A percentile compares a stretch with the other conserved stretches of the same genome.
Evolutionary conservation across 2,113 vertebrate genomes (phyloP).

Genomic region (Oncorhynchus gorbuscha): DNA sequence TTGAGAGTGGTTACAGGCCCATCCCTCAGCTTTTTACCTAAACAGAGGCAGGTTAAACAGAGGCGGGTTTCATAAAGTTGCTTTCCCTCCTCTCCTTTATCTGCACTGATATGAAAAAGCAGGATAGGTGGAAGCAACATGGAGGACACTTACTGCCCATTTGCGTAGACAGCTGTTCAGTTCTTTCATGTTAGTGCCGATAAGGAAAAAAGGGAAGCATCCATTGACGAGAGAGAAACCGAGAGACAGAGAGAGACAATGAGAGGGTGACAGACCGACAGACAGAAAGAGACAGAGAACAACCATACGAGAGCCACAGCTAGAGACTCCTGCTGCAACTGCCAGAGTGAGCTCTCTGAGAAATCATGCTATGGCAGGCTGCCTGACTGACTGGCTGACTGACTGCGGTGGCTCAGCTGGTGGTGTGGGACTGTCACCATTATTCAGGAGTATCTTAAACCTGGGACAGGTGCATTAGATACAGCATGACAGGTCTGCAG

Average conservation of each 20-base stretch:
- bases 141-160: not conserved
- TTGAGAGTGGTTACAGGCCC: no score
- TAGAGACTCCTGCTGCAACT: not conserved
- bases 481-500: not conserved
- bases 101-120: not conserved
- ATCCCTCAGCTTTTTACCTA: no score
- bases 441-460: conserved; percentile 5
- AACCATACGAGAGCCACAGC: not conserved
- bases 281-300: not conserved
- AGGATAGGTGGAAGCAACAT: not conserved
- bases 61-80: no score
- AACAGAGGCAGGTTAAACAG: no score
- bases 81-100: no score
- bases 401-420: not conserved
- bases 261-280: not conserved
- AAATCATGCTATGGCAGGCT: no score
- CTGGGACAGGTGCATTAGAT: not conserved
- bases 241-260: not conserved
- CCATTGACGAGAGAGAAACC: not conserved
- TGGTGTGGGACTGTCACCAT: not conserved
- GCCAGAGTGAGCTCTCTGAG: no score
- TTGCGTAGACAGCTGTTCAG: not conserved
- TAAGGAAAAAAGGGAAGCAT: not conserved
- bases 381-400: not conserved
- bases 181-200: not conserved